These are phyloP conservation scores for Falco concolor DNA, from an alignment of 2,797 vertebrate species.

Conservation along the genomic window DNA sequence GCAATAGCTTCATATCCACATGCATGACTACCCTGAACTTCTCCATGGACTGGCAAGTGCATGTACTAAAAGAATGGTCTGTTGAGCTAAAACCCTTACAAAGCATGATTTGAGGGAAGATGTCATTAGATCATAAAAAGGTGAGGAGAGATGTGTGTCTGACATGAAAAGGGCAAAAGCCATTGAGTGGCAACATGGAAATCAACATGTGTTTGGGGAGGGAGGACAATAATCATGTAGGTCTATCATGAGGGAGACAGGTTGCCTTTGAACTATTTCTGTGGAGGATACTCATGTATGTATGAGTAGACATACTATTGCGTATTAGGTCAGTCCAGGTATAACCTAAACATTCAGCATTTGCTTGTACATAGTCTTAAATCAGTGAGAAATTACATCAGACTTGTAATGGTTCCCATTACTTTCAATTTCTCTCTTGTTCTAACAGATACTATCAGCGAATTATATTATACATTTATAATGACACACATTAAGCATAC, in stretches of 20 bases:
- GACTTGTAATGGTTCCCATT: not conserved
- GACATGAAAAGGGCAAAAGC: not conserved
- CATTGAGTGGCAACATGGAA: not conserved
- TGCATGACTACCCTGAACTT: not conserved
- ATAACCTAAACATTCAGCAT: not conserved
- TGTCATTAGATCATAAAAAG: not conserved
- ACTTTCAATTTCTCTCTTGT: not conserved
- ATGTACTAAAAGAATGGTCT: not conserved
- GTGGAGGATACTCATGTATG: not conserved
- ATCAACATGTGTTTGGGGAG: not conserved
- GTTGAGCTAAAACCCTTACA: not conserved
- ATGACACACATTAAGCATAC: not conserved
- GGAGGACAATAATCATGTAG: not conserved
- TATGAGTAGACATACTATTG: not conserved
- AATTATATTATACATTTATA: not conserved
- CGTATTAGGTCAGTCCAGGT: not conserved
- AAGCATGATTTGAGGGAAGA: not conserved
- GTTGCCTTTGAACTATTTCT: not conserved
- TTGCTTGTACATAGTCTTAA: not conserved
- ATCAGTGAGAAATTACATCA: not conserved
- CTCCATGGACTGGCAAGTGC: not conserved
- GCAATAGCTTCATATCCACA: not conserved
- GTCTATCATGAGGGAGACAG: not conserved
- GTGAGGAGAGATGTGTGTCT: not conserved
- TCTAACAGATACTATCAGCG: not conserved